A percentile compares a stretch with the other conserved stretches of the same genome.
Evolutionary conservation across 2,113 vertebrate genomes (phyloP).

Genomic region (Pipa parva): DNA sequence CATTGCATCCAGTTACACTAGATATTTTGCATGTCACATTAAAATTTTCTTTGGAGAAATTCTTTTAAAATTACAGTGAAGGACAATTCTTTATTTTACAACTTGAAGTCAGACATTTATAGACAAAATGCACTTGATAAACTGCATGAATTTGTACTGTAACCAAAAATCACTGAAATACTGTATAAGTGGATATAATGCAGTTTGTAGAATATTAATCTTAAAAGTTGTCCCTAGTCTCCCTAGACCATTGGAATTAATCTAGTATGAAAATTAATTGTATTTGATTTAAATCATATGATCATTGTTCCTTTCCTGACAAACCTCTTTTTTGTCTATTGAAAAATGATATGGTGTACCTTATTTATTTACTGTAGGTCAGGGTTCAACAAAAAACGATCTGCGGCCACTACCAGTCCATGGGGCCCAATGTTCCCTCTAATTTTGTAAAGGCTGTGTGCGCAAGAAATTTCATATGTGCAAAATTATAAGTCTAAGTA

Average conservation of each 20-base stretch:
- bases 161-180: not conserved
- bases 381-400: not conserved
- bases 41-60: slow-evolving; percentile 43
- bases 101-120: slow-evolving; percentile 9
- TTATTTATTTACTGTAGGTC: too few relatives aligned
- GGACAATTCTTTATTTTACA: slow-evolving; percentile 29
- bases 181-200: not conserved
- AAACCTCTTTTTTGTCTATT: not conserved
- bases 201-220: slow-evolving; percentile 9
- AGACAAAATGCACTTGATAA: not conserved
- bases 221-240: not conserved
- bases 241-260: not conserved
- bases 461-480: too few relatives aligned
- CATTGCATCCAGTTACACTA: slow-evolving; percentile 49
- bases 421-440: too few relatives aligned
- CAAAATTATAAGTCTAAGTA: too few relatives aligned
- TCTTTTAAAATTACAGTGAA: slow-evolving; percentile 41
- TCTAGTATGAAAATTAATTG: not conserved
- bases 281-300: slow-evolving; percentile 8
- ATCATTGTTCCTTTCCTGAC: too few relatives aligned
- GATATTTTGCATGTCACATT: slow-evolving; percentile 41
- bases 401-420: too few relatives aligned
- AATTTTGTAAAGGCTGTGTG: too few relatives aligned
- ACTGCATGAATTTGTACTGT: not conserved
- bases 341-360: not conserved